Evolutionary conservation across 2,888 invertebrate species (phyloP), one percentile per base, ranked within the genome.

Genomic region (Therioaphis trifolii): DNA sequence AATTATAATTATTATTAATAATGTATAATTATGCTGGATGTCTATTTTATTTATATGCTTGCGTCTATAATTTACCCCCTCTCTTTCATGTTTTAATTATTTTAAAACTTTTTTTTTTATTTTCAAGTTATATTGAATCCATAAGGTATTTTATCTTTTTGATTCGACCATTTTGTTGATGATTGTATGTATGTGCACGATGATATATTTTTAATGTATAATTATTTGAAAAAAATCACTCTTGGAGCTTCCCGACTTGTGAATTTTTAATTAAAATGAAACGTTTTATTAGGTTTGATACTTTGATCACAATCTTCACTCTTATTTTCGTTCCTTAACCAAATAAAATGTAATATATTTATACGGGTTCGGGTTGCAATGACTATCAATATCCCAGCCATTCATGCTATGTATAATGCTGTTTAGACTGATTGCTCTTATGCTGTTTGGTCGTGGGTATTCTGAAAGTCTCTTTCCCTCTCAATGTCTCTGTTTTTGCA

Each of bases 361-460:
- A 29, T 77, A 68, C 49, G 77, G 49, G 52, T 77, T 77, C 77
- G 77, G 66, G 77, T 66, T 77, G 15, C 49, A 66, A 77, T 52
- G 29, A 52, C 52, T 66, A 66, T 52, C 66, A 24, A 35, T 77
- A 75, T 35, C 35, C 21, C 61, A 46, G n/a, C 2, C 46, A 43
- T 24, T 58, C 58, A 14, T 40, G 18, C 40, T 21, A 12, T 58
- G 21, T 24, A 58, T 21, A 61, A 46, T 21, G n/a, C n/a, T 27
- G 77, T 66, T 69, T 43, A 69, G 68, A 69, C 55, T 66, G 78
- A 79, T 79, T 69, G 55, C 55, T 49, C 66, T 77, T 18, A n/a
- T n/a, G 49, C 55, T n/a, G n/a, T 18, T 29, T 61, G 18, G 49
- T 11, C 24, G n/a, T 35, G 35, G 77, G 77, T 66, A 21, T 78